These are phyloP conservation scores for Bolinopsis microptera DNA, from an alignment of 37 sponge, comb jelly and placozoan species.

Conservation along the genomic window DNA sequence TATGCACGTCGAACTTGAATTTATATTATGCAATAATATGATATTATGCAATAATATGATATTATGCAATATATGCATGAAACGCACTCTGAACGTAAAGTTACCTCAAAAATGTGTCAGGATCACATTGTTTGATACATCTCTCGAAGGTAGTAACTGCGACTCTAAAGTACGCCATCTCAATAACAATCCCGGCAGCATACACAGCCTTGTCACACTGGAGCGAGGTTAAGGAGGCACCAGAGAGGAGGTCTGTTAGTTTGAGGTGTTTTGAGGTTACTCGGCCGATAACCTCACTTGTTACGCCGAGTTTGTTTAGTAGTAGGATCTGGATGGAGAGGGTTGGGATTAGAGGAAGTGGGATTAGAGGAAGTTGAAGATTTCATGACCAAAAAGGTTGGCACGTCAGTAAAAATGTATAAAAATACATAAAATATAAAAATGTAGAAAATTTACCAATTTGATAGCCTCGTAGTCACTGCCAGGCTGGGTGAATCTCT, in stretches of 20 bases:
- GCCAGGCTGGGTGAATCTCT: slow-evolving; percentile 22
- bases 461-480: slow-evolving; percentile 62
- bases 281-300: slow-evolving; percentile 15
- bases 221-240: not conserved
- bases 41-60: too few relatives aligned
- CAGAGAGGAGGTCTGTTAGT: slow-evolving; percentile 26
- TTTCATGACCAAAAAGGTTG: too few relatives aligned
- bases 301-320: not conserved
- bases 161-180: slow-evolving; percentile 28
- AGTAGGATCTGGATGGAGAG: slow-evolving; percentile 11
- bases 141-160: slow-evolving; percentile 53
- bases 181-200: slow-evolving; percentile 14
- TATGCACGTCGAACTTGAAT: too few relatives aligned
- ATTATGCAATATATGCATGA: not conserved
- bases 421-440: not conserved
- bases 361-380: not conserved
- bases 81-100: not conserved
- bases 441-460: not conserved
- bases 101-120: slow-evolving; percentile 55
- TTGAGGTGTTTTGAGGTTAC: slow-evolving; percentile 42
- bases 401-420: not conserved
- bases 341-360: not conserved
- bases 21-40: too few relatives aligned
- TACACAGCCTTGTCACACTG: slow-evolving; percentile 58
- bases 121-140: slow-evolving; percentile 62